Percentiles rank a stretch among this genome's conserved stretches.
phyloP scores from a whole-genome alignment of 2,888 invertebrate species.

The Oligia fasciuncula region DNA sequence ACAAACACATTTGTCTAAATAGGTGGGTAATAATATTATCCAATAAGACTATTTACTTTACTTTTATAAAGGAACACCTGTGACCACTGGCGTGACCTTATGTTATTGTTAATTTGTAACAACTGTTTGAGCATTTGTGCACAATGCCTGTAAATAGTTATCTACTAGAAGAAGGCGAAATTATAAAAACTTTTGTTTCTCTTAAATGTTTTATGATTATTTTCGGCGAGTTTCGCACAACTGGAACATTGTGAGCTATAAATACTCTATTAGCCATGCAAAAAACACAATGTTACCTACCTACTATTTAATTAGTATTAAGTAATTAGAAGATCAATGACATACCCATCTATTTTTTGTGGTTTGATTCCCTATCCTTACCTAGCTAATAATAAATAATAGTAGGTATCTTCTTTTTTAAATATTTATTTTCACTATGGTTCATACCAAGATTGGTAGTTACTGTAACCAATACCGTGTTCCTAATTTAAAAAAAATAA shows the following conservation, averaged over 20 bases:
- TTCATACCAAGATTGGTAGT: not conserved
- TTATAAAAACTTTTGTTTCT: not conserved
- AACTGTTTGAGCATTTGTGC: slow-evolving; percentile 65
- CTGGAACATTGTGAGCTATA: not conserved
- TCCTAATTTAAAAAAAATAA: slow-evolving; percentile 36
- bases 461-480: not conserved
- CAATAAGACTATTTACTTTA: slow-evolving; percentile 71
- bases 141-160: slow-evolving; percentile 36
- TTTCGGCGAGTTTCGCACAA: no score
- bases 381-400: not conserved
- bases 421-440: not conserved
- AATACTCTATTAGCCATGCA: not conserved
- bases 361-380: not conserved
- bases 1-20: slow-evolving; percentile 60
- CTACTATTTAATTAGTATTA: not conserved
- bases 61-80: slow-evolving; percentile 73
- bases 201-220: not conserved
- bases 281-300: no score
- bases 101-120: slow-evolving; percentile 68
- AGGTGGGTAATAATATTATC: slow-evolving; percentile 68
- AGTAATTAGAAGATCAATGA: not conserved
- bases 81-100: slow-evolving; percentile 74
- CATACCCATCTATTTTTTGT: not conserved
- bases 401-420: not conserved
- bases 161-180: not conserved